phyloP scores from a whole-genome alignment of 2,113 vertebrate genomes.

The Prochilodus magdalenae region DNA sequence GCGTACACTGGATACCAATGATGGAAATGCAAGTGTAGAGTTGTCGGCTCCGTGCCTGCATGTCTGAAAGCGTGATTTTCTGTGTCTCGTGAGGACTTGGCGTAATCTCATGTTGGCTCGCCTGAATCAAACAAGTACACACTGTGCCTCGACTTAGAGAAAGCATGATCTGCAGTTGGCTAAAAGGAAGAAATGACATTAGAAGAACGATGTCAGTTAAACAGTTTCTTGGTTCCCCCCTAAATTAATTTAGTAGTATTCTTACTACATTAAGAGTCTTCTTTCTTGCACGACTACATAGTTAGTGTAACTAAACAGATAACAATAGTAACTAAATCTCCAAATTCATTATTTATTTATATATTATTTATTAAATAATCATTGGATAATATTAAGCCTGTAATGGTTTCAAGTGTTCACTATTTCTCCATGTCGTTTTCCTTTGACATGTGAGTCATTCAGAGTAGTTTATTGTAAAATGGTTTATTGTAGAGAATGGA shows the following conservation, averaged over 20 bases:
- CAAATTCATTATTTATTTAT: too few species aligned
- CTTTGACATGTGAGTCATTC: too few species aligned
- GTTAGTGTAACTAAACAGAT: background rate
- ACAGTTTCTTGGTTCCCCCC: background rate
- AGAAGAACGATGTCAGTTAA: background rate
- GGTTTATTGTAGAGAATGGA: too few species aligned
- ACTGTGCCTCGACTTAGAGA: background rate
- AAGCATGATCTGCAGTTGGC: background rate
- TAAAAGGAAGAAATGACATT: background rate
- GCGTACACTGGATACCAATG: background rate
- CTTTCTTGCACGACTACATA: too few species aligned
- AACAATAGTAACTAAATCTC: too few species aligned
- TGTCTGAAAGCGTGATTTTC: slow-evolving; percentile 10
- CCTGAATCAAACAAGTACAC: background rate
- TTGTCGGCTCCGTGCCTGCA: slow-evolving; percentile 5
- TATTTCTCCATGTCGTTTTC: too few species aligned
- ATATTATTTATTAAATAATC: too few species aligned
- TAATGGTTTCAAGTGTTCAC: too few species aligned
- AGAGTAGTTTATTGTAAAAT: too few species aligned
- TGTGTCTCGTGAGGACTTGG: slow-evolving; percentile 15
- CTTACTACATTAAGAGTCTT: background rate
- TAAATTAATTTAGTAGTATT: background rate
- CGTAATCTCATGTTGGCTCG: slow-evolving; percentile 37
- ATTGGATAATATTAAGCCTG: too few species aligned
- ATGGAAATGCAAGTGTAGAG: background rate